A percentile compares a stretch with the other conserved stretches of the same genome.
Conservation (phyloP, 2,113 vertebrate genomes). For the Diadophis punctatus region DNA sequence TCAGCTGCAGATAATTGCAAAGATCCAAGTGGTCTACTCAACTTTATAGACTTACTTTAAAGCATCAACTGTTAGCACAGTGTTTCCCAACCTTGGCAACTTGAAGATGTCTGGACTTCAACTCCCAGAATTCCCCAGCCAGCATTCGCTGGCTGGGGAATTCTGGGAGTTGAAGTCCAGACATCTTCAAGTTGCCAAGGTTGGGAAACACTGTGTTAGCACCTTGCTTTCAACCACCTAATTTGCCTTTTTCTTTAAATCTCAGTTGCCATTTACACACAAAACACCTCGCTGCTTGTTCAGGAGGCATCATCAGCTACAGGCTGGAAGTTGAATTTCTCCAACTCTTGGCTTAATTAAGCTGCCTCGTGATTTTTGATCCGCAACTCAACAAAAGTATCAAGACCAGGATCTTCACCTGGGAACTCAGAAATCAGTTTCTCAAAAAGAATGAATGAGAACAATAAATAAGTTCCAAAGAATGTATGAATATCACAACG, state of each 20-base stretch:
- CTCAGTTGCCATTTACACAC: background rate
- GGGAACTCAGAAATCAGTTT: background rate
- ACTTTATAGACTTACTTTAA: background rate
- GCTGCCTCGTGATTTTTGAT: background rate
- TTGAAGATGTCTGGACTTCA: no score
- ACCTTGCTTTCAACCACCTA: background rate
- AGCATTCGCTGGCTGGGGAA: no score
- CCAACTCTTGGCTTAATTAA: background rate
- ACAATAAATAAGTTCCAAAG: background rate
- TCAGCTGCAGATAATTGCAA: background rate
- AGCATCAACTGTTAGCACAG: background rate
- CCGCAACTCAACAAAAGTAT: background rate
- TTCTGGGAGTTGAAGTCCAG: no score
- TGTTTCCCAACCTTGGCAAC: no score
- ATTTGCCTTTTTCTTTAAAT: background rate
- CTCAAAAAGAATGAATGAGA: background rate
- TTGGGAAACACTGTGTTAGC: no score
- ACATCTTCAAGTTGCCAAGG: no score
- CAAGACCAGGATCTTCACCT: background rate
- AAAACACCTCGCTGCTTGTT: background rate
- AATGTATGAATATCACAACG: background rate
- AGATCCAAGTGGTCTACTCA: constrained; percentile 2
- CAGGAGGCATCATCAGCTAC: constrained; percentile 27
- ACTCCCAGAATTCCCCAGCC: no score
- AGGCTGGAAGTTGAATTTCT: background rate